Evolutionary conservation across 2,113 vertebrate species (phyloP), one percentile per base, ranked within the genome.

Genomic region (Ciconia stormi): DNA sequence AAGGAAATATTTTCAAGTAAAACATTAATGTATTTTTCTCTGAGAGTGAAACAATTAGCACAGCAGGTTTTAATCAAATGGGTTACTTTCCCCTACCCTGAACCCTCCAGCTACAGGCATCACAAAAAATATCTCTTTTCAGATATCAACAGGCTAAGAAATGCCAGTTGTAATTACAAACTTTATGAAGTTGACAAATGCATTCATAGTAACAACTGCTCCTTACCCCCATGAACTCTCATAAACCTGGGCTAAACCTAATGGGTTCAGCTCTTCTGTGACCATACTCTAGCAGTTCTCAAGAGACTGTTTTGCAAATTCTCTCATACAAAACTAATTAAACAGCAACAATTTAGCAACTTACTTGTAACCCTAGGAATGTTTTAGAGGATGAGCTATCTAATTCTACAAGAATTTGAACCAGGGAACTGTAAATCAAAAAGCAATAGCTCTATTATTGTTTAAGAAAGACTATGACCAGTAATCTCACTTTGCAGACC

Each of bases 51-150:
- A 88, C 79, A 83, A 96, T 92, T 81, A 94, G 55, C 72, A 93
- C 92, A 96, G 94, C 79, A 94, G 85, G 92, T 90, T 96, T 95
- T 90, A 95, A 96, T 96, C 55, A 95, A 87, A n/a, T 67, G n/a
- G 46, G 82, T 95, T 94, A 81, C 55, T 71, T 90, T 94, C 72
- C 50, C 67, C 26, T 87, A 66, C 38, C 26, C 69, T 73, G 69
- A 92, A 71, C 63, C 89, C 82, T 91, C 70, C 76, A 93, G 56
- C 50, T 77, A 62, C 55, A 86, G 90, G 59, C 1, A 0, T 71
- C 95, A 90, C 80, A 96, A 93, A 92, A 52, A 90, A 69, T 83
- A 25, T 80, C 47, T 83, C 50, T 71, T 78, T 92, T 81, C 47
- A 92, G 79, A 44, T 89, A 97, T 38, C 80, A 92, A 86, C 55